Evolutionary conservation across 2,113 vertebrate genomes (phyloP).

Genomic region (Oryzias curvinotus): DNA sequence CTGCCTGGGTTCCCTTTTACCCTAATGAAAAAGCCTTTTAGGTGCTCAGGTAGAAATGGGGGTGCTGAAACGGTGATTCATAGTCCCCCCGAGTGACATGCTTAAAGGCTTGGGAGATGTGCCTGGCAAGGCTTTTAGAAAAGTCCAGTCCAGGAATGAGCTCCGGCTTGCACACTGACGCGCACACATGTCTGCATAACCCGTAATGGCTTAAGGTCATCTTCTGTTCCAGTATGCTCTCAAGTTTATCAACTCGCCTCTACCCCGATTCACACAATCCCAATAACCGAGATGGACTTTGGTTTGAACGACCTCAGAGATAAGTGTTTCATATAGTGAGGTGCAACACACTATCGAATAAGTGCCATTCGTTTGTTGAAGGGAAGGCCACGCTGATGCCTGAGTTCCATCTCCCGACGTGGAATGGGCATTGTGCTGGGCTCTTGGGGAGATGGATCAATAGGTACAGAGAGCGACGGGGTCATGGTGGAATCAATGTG

Average conservation of each 20-base stretch:
- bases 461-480: constrained; percentile 64
- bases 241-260: constrained; percentile 49
- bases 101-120: constrained; percentile 65
- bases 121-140: constrained; percentile 63
- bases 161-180: constrained; percentile 21
- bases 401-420: constrained; percentile 43
- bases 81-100: constrained; percentile 63
- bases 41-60: constrained; percentile 62
- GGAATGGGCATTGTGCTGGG: constrained; percentile 54
- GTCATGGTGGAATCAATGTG: constrained; percentile 68
- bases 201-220: constrained; percentile 47
- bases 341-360: constrained; percentile 59
- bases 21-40: constrained; percentile 73
- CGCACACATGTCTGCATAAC: constrained; percentile 29
- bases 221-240: constrained; percentile 26
- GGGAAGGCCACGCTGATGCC: constrained; percentile 35
- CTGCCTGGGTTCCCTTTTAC: constrained; percentile 67
- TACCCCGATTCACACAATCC: constrained; percentile 39
- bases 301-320: constrained; percentile 52
- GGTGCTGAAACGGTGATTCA: constrained; percentile 68
- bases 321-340: constrained; percentile 60
- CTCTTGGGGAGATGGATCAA: constrained; percentile 65
- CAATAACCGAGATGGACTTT: constrained; percentile 69
- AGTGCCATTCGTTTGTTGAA: constrained; percentile 53
- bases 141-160: constrained; percentile 51